Evolutionary conservation across 1,140 invertebrate species (phyloP).

Genomic region (Trichonephila clavipes): DNA sequence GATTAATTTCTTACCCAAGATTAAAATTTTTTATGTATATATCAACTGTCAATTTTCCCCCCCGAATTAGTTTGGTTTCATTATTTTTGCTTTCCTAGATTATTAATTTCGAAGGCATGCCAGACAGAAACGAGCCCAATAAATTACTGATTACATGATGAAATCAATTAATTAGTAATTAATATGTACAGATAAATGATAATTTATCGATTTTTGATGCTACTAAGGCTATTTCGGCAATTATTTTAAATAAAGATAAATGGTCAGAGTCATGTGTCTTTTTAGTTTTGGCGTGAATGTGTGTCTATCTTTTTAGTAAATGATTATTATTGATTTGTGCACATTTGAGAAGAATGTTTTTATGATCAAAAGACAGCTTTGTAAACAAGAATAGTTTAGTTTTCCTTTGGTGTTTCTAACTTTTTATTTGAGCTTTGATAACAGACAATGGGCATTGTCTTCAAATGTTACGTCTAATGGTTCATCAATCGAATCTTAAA

Average conservation of each 20-base stretch:
- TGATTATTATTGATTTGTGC: too few relatives aligned
- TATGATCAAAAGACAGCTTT: too few relatives aligned
- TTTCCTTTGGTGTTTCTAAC: too few relatives aligned
- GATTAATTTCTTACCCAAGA: constrained; percentile 3
- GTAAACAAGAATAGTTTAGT: too few relatives aligned
- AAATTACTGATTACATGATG: neutral
- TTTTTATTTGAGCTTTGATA: too few relatives aligned
- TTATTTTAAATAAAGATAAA: neutral
- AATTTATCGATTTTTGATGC: neutral
- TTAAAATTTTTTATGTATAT: constrained; percentile 5
- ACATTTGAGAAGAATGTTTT: too few relatives aligned
- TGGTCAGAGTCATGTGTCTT: too few relatives aligned
- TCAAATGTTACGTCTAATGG: too few relatives aligned
- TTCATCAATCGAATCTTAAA: too few relatives aligned
- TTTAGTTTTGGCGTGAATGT: too few relatives aligned
- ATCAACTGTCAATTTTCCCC: neutral
- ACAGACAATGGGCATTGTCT: too few relatives aligned
- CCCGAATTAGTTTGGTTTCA: neutral
- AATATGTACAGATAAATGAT: neutral
- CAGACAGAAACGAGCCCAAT: neutral
- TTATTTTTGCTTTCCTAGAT: neutral
- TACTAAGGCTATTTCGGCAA: neutral
- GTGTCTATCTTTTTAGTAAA: too few relatives aligned
- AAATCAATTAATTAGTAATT: neutral
- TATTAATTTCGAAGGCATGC: neutral